phyloP scores from a whole-genome alignment of 2,113 vertebrate genomes.

The Dicaeum eximium region DNA sequence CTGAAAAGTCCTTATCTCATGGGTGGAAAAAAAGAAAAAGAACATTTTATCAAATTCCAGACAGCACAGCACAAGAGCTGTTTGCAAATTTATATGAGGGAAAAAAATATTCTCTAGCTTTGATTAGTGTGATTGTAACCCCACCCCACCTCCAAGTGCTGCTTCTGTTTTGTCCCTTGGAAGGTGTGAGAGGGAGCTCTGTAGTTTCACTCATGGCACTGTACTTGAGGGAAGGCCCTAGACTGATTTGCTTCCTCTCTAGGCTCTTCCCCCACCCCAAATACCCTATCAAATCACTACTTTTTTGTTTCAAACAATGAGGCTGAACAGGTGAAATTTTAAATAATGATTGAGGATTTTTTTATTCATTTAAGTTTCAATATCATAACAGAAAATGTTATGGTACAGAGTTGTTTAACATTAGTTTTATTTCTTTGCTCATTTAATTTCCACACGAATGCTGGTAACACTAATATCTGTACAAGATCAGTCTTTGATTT shows the following conservation, averaged over 20 bases:
- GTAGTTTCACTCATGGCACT: neutral
- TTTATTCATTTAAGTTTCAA: conserved; percentile 97
- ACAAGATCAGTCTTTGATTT: conserved; percentile 97
- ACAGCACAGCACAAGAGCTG: neutral
- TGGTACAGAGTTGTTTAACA: conserved; percentile 99
- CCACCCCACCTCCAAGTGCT: neutral
- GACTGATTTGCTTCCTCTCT: neutral
- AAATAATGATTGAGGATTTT: conserved; percentile 99
- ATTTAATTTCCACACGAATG: conserved; percentile 97
- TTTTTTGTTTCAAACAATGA: conserved; percentile 59
- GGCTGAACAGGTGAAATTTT: conserved; percentile 77
- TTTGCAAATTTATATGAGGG: neutral
- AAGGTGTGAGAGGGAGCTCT: neutral
- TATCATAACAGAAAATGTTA: conserved; percentile 99
- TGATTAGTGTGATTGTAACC: neutral
- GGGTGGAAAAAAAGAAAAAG: accelerated
- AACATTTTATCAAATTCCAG: neutral
- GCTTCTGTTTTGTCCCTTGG: neutral
- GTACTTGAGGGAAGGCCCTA: neutral
- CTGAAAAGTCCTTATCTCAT: neutral
- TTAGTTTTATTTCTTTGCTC: conserved; percentile 95
- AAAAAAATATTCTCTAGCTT: neutral
- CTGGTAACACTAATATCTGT: conserved; percentile 99
- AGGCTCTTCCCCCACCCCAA: neutral
- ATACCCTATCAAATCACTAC: neutral